Conservation (phyloP, 1,140 invertebrate genomes). For the Cephus cinctus region DNA sequence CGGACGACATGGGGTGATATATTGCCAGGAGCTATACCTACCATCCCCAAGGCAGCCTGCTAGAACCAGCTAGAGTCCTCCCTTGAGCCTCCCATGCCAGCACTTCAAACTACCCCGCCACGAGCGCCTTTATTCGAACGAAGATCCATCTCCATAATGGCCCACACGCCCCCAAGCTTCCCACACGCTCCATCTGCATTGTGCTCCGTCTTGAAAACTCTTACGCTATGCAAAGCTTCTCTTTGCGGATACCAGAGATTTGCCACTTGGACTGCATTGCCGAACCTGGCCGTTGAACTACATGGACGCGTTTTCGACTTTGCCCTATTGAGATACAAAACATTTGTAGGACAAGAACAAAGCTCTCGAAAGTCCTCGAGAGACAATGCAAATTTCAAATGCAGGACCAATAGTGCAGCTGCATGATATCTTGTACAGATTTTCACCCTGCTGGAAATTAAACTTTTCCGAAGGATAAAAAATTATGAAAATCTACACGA, state of each 20-base stretch:
- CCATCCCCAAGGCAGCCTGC: slow-evolving; percentile 12
- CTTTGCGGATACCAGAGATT: too few relatives aligned
- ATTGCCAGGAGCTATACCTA: slow-evolving; percentile 32
- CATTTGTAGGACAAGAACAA: too few relatives aligned
- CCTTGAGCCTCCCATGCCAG: slow-evolving; percentile 16
- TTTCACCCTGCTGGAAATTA: slow-evolving; percentile 10
- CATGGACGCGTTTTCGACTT: too few relatives aligned
- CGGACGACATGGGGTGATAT: slow-evolving; percentile 53
- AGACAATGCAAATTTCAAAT: too few relatives aligned
- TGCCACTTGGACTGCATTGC: too few relatives aligned
- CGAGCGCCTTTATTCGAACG: slow-evolving; percentile 47
- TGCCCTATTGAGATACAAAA: neutral
- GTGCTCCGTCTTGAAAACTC: slow-evolving; percentile 19
- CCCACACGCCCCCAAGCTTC: slow-evolving; percentile 41
- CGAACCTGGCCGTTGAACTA: too few relatives aligned
- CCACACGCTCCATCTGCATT: slow-evolving; percentile 33
- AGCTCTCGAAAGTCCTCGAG: slow-evolving; percentile 27
- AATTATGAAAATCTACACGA: slow-evolving; percentile 32
- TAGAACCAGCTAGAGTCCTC: slow-evolving; percentile 22
- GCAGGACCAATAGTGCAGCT: too few relatives aligned
- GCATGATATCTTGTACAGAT: slow-evolving; percentile 3
- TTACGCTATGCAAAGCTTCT: too few relatives aligned
- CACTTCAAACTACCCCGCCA: slow-evolving; percentile 41
- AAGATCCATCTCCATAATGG: slow-evolving; percentile 55
- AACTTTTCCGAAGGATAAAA: slow-evolving; percentile 35